Conservation (phyloP, 2,113 vertebrate species). For the Saccopteryx bilineata region DNA sequence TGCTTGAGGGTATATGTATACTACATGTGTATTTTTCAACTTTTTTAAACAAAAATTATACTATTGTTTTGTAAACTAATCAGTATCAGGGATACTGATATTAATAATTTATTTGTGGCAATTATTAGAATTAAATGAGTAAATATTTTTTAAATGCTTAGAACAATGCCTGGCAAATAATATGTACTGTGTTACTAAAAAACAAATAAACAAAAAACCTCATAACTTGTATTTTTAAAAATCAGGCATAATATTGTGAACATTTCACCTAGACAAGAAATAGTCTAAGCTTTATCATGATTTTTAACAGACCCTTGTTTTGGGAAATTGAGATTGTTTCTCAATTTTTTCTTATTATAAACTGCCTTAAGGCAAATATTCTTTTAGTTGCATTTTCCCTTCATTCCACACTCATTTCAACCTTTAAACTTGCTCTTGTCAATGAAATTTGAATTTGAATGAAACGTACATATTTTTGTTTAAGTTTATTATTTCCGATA, state of each 20-base stretch:
- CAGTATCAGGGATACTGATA: background rate
- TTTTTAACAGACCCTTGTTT: conserved; percentile 42
- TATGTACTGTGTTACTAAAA: background rate
- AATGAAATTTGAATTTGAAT: conserved; percentile 40
- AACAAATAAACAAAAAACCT: background rate
- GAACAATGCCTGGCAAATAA: background rate
- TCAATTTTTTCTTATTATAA: conserved; percentile 12
- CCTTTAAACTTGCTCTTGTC: background rate
- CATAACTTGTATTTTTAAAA: background rate
- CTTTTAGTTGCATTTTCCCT: conserved; percentile 13
- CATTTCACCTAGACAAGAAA: conserved; percentile 39
- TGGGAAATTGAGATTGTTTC: conserved; percentile 21
- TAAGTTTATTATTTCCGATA: conserved; percentile 11
- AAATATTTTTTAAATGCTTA: conserved; percentile 57
- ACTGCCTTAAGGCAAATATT: background rate
- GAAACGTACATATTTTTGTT: conserved; percentile 13
- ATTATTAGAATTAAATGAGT: conserved; percentile 19
- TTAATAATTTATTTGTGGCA: background rate
- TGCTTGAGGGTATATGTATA: background rate
- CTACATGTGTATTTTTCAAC: background rate
- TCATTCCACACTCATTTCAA: background rate
- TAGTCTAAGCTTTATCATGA: conserved; percentile 7
- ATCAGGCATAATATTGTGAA: background rate
- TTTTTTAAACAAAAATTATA: conserved; percentile 33
- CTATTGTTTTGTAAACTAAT: background rate